Evolutionary conservation across 2,113 vertebrate genomes (phyloP).

Genomic region (Eublepharis macularius): DNA sequence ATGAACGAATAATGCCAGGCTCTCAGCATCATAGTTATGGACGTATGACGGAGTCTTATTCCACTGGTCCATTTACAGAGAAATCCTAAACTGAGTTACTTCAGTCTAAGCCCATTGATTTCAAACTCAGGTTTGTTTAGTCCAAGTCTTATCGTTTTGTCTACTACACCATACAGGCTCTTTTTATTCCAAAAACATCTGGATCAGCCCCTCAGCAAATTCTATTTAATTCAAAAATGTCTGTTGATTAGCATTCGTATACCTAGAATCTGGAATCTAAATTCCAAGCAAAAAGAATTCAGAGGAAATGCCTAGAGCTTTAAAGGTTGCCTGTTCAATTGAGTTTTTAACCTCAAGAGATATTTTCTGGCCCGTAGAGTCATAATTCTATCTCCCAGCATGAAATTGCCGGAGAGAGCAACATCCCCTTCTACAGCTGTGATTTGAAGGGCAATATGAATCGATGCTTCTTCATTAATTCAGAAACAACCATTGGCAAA

Average conservation of each 20-base stretch:
- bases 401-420: constrained; percentile 24
- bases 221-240: neutral
- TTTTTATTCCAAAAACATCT: neutral
- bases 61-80: too few species aligned
- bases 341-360: neutral
- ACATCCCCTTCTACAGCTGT: constrained; percentile 30
- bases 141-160: neutral
- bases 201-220: neutral
- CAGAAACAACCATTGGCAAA: constrained; percentile 57
- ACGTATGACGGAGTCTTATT: too few species aligned
- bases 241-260: neutral
- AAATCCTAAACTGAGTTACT: too few species aligned
- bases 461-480: constrained; percentile 63
- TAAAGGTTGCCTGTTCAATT: neutral
- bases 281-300: neutral
- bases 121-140: neutral
- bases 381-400: neutral
- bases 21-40: too few species aligned
- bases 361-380: neutral
- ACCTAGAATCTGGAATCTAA: neutral
- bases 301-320: neutral
- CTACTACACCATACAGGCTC: neutral
- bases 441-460: constrained; percentile 42
- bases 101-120: too few species aligned
- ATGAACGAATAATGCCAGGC: too few species aligned